These are phyloP conservation scores for Alces alces DNA, from an alignment of 2,113 vertebrate species.

Conservation along the genomic window DNA sequence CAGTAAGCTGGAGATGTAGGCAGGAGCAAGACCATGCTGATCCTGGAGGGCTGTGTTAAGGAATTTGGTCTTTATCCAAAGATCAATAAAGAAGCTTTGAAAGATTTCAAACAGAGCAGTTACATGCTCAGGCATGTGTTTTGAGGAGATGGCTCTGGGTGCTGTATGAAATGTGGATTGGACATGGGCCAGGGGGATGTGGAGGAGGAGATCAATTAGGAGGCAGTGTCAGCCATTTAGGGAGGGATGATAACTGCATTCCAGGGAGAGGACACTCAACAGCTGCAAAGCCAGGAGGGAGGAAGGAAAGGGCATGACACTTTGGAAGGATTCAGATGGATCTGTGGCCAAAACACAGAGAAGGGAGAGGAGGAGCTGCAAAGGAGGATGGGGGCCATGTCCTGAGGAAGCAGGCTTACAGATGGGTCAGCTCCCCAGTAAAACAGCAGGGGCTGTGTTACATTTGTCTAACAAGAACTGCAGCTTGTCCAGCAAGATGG, in stretches of 20 bases:
- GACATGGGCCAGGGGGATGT: background rate
- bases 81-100: background rate
- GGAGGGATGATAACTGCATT: background rate
- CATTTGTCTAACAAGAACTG: background rate
- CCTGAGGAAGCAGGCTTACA: background rate
- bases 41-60: background rate
- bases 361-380: background rate
- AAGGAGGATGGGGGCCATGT: background rate
- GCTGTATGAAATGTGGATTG: background rate
- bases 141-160: background rate
- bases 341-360: background rate
- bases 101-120: background rate
- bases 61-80: slow-evolving; percentile 28
- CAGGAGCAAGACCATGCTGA: background rate
- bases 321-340: background rate
- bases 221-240: background rate
- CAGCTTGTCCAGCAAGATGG: background rate
- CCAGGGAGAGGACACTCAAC: background rate
- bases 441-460: background rate
- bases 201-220: background rate
- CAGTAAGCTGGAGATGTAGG: background rate
- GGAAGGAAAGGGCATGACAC: background rate
- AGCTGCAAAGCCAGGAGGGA: slow-evolving; percentile 1
- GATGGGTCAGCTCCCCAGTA: background rate
- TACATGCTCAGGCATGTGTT: background rate